Base-by-base conservation (phyloP, 2,113 vertebrate genomes). In the Acanthochromis polyacanthus region DNA sequence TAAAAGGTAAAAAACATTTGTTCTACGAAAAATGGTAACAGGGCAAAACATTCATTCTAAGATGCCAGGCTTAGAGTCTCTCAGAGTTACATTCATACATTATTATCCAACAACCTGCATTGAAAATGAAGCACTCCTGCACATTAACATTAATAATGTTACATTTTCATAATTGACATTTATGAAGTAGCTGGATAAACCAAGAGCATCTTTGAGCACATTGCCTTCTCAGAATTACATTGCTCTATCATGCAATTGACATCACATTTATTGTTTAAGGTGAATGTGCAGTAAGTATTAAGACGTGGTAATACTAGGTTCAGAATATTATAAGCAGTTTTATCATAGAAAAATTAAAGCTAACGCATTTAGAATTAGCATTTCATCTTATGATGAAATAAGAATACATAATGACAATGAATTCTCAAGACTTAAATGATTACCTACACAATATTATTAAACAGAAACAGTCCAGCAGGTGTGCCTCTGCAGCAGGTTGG, bases 1-100 rank as follows among this genome's bases (percentile, higher is more conserved):
- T 62, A 63, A 79, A 62, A 70, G 43, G 38, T 48, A 67, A 63
- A 63, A 9, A 56, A 36, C 10, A 22, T 32, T 25, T 67, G 75
- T 73, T 22, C 10, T 16, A 60, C 22, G 52, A 55, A 46, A 56
- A 55, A 32, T 56, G 0, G 15, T 25, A 56, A 10, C 19, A 19
- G 6, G 48, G n/a, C 48, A 20, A 3, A 51, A 5, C 6, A 16
- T n/a, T n/a, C 28, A 32, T 46, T 43, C 6, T 32, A 7, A 51
- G 5, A 3, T 61, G 28, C n/a, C 68, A 67, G 30, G 4, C 30
- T 30, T 30, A 25, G 25, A 25, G 25, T 25, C 2, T 25, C 1
- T 43, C 40, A 43, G 40, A 43, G 40, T 43, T 43, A 43, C 40
- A 43, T 43, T 43, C 14, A 15, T 43, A 12, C 40, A 15, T 43